Evolutionary conservation across 2,888 invertebrate genomes (phyloP), one percentile per base, ranked within the genome.

Genomic region (Spisula solida): DNA sequence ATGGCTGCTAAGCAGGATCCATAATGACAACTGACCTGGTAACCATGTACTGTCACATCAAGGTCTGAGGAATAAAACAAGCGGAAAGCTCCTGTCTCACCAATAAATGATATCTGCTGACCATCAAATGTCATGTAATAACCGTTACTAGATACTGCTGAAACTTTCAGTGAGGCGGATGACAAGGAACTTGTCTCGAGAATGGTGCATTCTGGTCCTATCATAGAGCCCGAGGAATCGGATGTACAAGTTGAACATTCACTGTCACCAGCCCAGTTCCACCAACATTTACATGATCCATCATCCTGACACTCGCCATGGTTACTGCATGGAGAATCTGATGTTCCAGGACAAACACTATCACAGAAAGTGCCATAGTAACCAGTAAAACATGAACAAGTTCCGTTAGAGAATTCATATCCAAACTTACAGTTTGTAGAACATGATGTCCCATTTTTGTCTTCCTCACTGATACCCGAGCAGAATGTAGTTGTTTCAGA

Each of bases 1-100:
- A 94, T 87, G 20, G 93, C 94, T 4, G 92, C 92, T 31, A 94
- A 87, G 82, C 95, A 95, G 16, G 93, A 92, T 4, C 94, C 95
- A 81, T 87, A 90, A 10, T 92, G 87, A 85, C 95, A 95, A 82
- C 89, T 91, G 0, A 92, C 93, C 82, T 93, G 93, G 56, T 93
- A 92, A 0, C 91, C 92, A 81, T 94, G 93, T 8, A 94, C 89
- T 12, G 93, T 91, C 14, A 94, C 85, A 18, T 78, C 82, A 1
- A 92, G 80, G 25, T 18, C 31, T 20, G 88, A 34, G 1, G 91
- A 86, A 10, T 79, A 81, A 29, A 94, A 90, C 25, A 93, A 79
- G 16, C 88, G 34, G 86, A 91, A 93, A 0, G 92, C 89, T 8
- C 93, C 94, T 14, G 90, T 90, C 31, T 92, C 82, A 51, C 89